Evolutionary conservation across 2,888 invertebrate genomes (phyloP), one percentile per base, ranked within the genome.

Genomic region (Scrobipalpa costella): DNA sequence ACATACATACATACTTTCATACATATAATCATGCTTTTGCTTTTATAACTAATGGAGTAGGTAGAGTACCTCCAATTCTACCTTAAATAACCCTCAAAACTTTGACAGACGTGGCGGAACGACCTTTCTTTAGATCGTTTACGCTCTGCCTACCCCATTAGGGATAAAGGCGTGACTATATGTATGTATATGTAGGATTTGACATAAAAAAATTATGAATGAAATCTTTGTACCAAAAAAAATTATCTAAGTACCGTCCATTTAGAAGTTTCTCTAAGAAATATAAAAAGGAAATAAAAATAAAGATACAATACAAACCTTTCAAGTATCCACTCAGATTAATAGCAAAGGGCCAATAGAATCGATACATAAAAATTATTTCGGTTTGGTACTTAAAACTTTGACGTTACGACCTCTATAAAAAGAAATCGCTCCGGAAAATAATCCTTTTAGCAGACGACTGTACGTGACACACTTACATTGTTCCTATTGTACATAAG

Each of bases 321-420:
- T 55, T 55, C 33, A 52, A 52, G 21, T 21, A 55, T 55, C 55
- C 49, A 60, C 60, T 60, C 60, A 60, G 34, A 49, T 47, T 60
- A 49, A 60, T 60, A 60, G 60, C n/a, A 59, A n/a, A 47, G 33
- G 60, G 60, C 60, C 60, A 60, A 60, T 60, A 61, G 55, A 57
- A 57, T 64, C 63, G 62, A 66, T 63, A 65, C 65, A 65, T 65
- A 67, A 64, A 66, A 66, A 62, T 66, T 67, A 63, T 64, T 67
- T 64, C 63, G 66, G 64, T 52, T 52, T 58, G 64, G 63, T 63
- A 63, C 64, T 66, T 64, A 67, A 67, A 67, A 67, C 60, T 67
- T 57, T 36, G 58, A 64, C 66, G 66, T 69, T 66, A 69, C 68
- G 68, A 67, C 64, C 61, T 50, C 63, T 55, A 67, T 67, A 68